Evolutionary conservation across 2,888 invertebrate species (phyloP).

Genomic region (Phengaris arion): DNA sequence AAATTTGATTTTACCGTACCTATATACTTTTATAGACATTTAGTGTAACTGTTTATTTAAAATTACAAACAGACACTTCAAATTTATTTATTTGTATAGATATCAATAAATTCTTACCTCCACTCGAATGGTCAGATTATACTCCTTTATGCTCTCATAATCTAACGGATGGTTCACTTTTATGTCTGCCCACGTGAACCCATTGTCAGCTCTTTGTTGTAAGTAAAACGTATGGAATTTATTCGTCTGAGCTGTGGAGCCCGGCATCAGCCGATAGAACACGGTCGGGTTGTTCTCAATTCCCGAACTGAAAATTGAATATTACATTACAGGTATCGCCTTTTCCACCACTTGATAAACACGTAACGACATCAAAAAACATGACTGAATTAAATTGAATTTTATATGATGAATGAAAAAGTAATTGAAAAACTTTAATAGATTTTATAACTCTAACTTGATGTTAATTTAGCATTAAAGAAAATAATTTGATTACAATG

Average conservation of each 20-base stretch:
- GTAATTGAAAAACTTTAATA: too few species aligned
- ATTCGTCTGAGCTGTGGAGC: conserved; percentile 97
- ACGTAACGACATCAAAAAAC: conserved; percentile 53
- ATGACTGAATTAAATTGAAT: neutral
- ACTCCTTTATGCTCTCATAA: conserved; percentile 96
- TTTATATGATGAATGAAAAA: neutral
- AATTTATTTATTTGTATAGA: too few species aligned
- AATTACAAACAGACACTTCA: too few species aligned
- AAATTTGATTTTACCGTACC: too few species aligned
- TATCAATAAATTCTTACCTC: conserved; percentile 83
- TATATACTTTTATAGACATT: too few species aligned
- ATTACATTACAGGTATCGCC: conserved; percentile 46
- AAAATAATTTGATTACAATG: too few species aligned
- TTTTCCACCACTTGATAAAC: conserved; percentile 45
- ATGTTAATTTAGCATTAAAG: too few species aligned
- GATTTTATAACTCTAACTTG: too few species aligned
- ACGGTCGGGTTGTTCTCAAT: conserved; percentile 98
- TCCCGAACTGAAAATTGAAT: conserved; percentile 87
- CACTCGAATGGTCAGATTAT: conserved; percentile 96
- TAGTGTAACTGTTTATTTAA: too few species aligned
- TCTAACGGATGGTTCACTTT: conserved; percentile 97
- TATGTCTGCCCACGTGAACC: conserved; percentile 96
- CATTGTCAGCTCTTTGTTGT: conserved; percentile 95
- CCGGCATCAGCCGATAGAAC: conserved; percentile 96
- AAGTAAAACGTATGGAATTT: conserved; percentile 97